phyloP scores from a whole-genome alignment of 2,888 invertebrate species.

The Syrphus vitripennis region DNA sequence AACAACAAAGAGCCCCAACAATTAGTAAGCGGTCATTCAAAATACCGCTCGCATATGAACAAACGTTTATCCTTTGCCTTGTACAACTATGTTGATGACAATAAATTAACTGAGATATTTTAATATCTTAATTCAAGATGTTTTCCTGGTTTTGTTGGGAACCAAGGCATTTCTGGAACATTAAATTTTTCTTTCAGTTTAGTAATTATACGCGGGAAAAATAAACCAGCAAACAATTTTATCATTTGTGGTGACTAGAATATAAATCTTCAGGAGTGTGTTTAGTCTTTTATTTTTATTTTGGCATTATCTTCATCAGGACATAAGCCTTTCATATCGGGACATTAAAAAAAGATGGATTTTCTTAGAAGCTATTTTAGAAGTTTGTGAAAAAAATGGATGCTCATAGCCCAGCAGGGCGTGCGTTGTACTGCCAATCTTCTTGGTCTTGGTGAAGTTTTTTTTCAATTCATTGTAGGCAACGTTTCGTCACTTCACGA shows the following conservation, averaged over 20 bases:
- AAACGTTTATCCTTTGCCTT: neutral
- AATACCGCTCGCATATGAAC: neutral
- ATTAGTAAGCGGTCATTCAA: constrained; percentile 27
- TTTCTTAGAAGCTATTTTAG: too few relatives aligned
- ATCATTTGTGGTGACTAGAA: neutral
- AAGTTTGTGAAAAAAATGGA: too few relatives aligned
- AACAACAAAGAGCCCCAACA: constrained; percentile 13
- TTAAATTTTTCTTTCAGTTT: neutral
- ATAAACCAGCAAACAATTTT: neutral
- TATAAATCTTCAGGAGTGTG: too few relatives aligned
- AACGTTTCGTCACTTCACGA: too few relatives aligned
- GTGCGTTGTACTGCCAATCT: too few relatives aligned
- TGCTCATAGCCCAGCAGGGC: too few relatives aligned
- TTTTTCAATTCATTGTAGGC: too few relatives aligned
- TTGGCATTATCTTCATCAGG: too few relatives aligned
- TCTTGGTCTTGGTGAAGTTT: too few relatives aligned
- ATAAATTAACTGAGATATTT: neutral
- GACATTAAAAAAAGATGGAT: neutral
- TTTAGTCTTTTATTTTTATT: too few relatives aligned
- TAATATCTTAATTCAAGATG: neutral
- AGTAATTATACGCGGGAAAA: neutral
- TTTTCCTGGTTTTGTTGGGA: neutral
- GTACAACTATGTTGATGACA: neutral
- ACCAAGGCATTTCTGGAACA: neutral
- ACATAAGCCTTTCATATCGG: neutral